Conservation (phyloP, 2,113 vertebrate species). For the Thamnaconus septentrionalis region DNA sequence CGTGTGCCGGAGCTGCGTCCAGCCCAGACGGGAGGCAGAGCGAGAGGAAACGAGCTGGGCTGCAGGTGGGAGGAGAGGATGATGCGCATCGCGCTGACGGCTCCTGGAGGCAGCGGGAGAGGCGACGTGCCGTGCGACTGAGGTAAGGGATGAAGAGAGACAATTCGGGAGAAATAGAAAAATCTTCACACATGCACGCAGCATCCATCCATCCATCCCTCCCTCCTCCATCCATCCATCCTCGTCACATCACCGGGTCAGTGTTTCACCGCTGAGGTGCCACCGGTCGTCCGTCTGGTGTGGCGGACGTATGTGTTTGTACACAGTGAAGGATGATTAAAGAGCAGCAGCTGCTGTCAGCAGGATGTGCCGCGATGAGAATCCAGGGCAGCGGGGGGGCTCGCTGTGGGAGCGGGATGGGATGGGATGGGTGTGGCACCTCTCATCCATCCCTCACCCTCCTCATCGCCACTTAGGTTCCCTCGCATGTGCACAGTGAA, state of each 20-base stretch:
- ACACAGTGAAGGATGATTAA: no score
- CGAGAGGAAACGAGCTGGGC: constrained; percentile 27
- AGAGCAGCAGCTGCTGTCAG: constrained; percentile 7
- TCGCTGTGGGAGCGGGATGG: constrained; percentile 3
- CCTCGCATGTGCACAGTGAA: neutral
- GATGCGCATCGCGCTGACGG: constrained; percentile 5
- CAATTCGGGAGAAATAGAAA: neutral
- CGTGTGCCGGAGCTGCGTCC: constrained; percentile 40
- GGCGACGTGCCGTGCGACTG: neutral
- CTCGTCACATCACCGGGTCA: no score
- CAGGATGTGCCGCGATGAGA: neutral
- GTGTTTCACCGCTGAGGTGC: no score
- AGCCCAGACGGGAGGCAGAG: constrained; percentile 49
- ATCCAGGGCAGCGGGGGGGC: constrained; percentile 13
- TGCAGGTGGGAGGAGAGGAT: constrained; percentile 17
- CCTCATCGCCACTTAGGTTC: constrained; percentile 1
- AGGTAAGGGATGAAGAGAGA: constrained; percentile 42
- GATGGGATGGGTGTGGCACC: constrained; percentile 56
- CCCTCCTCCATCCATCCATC: no score
- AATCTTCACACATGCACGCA: constrained; percentile 16
- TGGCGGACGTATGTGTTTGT: no score
- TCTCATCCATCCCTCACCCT: constrained; percentile 26
- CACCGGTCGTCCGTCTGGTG: no score
- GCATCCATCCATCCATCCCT: constrained; percentile 4
- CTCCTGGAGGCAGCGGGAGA: constrained; percentile 11